Conservation (phyloP, 2,113 vertebrate species). For the Pithys albifrons region DNA sequence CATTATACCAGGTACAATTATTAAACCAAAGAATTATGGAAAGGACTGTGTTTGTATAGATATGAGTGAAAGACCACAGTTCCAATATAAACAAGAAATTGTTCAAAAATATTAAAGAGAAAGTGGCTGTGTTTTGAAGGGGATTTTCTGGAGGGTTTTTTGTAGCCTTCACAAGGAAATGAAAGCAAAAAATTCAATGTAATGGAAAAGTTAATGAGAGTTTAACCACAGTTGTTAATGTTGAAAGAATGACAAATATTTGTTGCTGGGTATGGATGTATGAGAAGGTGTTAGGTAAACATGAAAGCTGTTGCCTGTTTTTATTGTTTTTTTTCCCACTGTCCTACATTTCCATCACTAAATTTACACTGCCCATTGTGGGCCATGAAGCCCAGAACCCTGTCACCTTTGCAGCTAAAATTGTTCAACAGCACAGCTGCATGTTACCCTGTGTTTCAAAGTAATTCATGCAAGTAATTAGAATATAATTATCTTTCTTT, state of each 20-base stretch:
- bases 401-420: neutral
- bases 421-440: neutral
- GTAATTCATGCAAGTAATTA: neutral
- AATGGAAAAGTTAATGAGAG: neutral
- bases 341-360: neutral
- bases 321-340: neutral
- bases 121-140: neutral
- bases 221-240: neutral
- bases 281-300: neutral
- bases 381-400: neutral
- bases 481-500: neutral
- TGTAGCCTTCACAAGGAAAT: neutral
- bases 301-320: neutral
- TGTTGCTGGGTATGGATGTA: neutral
- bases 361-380: neutral
- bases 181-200: neutral
- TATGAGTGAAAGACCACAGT: neutral
- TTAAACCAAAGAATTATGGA: neutral
- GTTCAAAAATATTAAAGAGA: neutral
- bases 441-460: neutral
- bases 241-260: neutral
- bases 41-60: neutral
- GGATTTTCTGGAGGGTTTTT: neutral
- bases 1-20: neutral
- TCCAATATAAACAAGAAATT: neutral